Base-by-base conservation (phyloP, 2,888 invertebrate genomes). In the Cistogaster globosa region DNA sequence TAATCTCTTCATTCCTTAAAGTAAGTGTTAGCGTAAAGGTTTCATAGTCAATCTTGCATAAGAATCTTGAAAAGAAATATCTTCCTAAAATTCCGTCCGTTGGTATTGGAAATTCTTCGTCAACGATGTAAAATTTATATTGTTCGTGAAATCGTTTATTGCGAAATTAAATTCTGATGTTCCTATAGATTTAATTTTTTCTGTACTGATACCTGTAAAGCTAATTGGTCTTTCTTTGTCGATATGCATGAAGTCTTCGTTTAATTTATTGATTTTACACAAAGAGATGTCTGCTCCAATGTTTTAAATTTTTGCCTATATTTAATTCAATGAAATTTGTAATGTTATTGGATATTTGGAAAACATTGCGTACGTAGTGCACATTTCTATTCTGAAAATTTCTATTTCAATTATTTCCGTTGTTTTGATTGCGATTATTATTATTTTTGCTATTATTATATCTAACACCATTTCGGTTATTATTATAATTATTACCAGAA, bases 21-120 rank as follows among this genome's bases (percentile, higher is more conserved):
- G 45, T 45, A 12, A 45, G 45, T 45, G 45, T 45, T 45, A 45
- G 12, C 14, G 45, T 45, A 12, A 60, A 60, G 3, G 36, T 60
- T 16, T 60, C 36, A 36, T 57, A 60, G 4, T 60, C n/a, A 60
- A 60, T 60, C 18, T 38, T 60, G 32, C 60, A 60, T 58, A 58
- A 8, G n/a, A 60, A 38, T 60, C 16, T 38, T 7, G 60, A 16
- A 32, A 26, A 26, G 26, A 57, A 57, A 26, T 36, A 18, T 36
- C 16, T 45, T 45, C 60, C 36, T 18, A 60, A 60, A 18, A 60
- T 60, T 62, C 60, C 18, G 12, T 62, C 60, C 0, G 18, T 62
- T 11, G 38, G 38, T 38, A 38, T 62, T 12, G 38, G 60, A 12
- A 18, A 38, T 2, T 14, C 14, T 45, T 45, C 14, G 45, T 38